Conservation (phyloP, 2,888 invertebrate genomes). For the Lepetodrilus schrolli region DNA sequence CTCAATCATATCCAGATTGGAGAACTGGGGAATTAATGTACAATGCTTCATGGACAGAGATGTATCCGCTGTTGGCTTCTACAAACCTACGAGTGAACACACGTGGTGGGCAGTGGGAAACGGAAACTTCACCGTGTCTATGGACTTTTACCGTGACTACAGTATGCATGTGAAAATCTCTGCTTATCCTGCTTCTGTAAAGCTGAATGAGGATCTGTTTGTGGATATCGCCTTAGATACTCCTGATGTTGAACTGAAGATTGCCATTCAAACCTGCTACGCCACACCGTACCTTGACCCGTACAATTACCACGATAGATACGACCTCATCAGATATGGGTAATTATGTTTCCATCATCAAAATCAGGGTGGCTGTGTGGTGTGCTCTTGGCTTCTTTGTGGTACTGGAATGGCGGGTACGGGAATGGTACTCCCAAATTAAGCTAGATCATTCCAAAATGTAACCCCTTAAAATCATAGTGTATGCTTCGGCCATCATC, state of each 20-base stretch:
- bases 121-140: background rate
- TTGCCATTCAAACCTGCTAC: background rate
- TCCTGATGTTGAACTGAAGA: background rate
- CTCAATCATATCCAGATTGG: background rate
- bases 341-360: too few relatives aligned
- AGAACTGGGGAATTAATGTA: background rate
- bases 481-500: too few relatives aligned
- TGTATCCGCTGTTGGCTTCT: background rate
- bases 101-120: background rate
- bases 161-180: background rate
- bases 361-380: too few relatives aligned
- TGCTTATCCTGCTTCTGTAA: background rate
- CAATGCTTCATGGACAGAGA: background rate
- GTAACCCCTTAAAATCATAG: too few relatives aligned
- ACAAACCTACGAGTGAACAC: background rate
- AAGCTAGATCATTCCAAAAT: too few relatives aligned
- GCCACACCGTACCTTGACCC: background rate
- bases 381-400: too few relatives aligned
- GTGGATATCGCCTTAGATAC: background rate
- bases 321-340: background rate
- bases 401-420: too few relatives aligned
- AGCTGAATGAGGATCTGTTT: background rate
- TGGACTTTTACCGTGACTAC: constrained; percentile 7
- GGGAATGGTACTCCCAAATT: too few relatives aligned
- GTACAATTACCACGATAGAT: background rate